These are phyloP conservation scores for Microcebus ravelobensis DNA, from an alignment of 2,113 vertebrate genomes.

Conservation along the genomic window DNA sequence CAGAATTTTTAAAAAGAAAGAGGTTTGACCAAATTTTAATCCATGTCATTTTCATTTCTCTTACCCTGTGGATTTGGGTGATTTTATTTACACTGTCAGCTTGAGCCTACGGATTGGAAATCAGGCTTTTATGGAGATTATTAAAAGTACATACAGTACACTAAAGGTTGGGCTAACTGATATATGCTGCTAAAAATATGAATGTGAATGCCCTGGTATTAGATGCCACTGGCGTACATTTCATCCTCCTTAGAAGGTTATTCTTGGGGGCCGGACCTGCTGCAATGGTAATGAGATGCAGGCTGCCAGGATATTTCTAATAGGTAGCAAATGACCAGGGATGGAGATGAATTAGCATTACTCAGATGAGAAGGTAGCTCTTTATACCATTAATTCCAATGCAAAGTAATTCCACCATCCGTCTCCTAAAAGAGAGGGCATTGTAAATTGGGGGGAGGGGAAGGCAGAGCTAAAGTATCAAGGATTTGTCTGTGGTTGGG, in stretches of 20 bases:
- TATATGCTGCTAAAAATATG: conserved; percentile 86
- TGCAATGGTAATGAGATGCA: conserved; percentile 50
- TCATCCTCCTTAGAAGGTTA: conserved; percentile 82
- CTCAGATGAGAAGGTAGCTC: conserved; percentile 64
- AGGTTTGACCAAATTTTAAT: conserved; percentile 95
- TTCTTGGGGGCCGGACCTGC: conserved; percentile 77
- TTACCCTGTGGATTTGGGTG: conserved; percentile 98
- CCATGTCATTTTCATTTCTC: conserved; percentile 99
- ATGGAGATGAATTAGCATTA: conserved; percentile 68
- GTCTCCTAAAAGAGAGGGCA: conserved; percentile 35
- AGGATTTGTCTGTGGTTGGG: background rate
- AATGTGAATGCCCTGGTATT: conserved; percentile 77
- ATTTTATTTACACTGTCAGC: conserved; percentile 99
- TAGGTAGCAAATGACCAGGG: conserved; percentile 43
- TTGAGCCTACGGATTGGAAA: conserved; percentile 98
- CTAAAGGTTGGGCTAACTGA: conserved; percentile 85
- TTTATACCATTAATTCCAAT: conserved; percentile 66
- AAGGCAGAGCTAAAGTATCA: background rate
- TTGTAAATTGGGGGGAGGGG: background rate
- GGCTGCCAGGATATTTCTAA: conserved; percentile 79
- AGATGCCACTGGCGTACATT: conserved; percentile 75
- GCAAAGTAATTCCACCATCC: conserved; percentile 39
- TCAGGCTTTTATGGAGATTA: conserved; percentile 99
- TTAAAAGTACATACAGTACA: conserved; percentile 92
- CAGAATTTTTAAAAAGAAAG: conserved; percentile 93